These are phyloP conservation scores for Gallinago media DNA, from an alignment of 2,113 vertebrate species.

Conservation along the genomic window DNA sequence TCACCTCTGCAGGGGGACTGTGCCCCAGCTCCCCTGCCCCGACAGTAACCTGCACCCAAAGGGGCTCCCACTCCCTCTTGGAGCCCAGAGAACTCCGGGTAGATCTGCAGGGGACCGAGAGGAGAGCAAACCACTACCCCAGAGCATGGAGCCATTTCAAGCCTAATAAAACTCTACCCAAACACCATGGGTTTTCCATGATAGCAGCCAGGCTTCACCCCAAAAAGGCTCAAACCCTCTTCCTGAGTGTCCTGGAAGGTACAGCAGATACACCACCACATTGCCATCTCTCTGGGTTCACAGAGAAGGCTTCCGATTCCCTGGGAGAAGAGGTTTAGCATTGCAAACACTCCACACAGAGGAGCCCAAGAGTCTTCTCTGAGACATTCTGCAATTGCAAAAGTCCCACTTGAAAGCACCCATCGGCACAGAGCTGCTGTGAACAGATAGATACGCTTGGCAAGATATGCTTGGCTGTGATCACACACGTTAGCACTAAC, in stretches of 20 bases:
- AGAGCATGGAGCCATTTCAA: accelerated
- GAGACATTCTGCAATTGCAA: background rate
- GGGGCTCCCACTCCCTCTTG: background rate
- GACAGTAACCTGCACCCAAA: background rate
- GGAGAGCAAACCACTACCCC: background rate
- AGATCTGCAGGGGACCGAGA: too few relatives aligned
- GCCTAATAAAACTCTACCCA: background rate
- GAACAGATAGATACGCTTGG: background rate
- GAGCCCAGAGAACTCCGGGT: accelerated
- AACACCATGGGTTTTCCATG: background rate
- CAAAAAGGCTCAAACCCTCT: background rate
- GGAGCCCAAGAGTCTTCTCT: background rate
- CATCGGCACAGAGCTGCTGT: background rate
- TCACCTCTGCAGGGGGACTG: background rate
- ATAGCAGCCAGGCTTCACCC: background rate
- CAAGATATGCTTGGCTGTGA: background rate
- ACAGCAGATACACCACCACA: too few relatives aligned
- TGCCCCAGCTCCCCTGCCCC: too few relatives aligned
- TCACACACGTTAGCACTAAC: background rate
- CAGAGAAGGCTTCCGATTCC: background rate
- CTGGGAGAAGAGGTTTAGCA: background rate
- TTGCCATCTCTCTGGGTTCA: background rate
- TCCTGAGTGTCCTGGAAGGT: background rate
- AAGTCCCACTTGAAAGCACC: background rate
- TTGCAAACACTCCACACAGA: background rate